A percentile compares a stretch with the other conserved stretches of the same genome.
phyloP scores from a whole-genome alignment of 2,113 vertebrate genomes.

The Accipiter virgatus region DNA sequence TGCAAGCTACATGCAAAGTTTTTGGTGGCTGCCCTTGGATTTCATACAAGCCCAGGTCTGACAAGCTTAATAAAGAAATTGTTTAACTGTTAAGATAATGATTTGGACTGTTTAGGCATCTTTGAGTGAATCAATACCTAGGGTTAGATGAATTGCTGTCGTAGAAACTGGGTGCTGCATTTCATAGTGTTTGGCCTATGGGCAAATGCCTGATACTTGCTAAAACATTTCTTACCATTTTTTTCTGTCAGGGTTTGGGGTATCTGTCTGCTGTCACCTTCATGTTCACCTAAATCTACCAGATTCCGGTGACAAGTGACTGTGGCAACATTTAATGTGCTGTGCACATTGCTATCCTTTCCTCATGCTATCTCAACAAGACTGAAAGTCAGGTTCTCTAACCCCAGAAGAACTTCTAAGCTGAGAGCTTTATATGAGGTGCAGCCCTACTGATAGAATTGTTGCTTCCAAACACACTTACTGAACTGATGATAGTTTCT shows the following conservation, averaged over 20 bases:
- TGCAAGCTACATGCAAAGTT: not conserved
- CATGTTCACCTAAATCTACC: not conserved
- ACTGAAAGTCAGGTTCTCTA: not conserved
- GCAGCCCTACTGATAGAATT: not conserved
- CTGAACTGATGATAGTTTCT: not conserved
- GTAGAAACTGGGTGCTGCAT: not conserved
- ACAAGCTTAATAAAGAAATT: not conserved
- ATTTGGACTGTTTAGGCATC: not conserved
- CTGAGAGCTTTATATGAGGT: not conserved
- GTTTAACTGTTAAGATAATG: not conserved
- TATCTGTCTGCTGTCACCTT: not conserved
- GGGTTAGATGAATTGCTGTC: not conserved
- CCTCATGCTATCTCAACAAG: not conserved
- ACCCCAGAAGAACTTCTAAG: not conserved
- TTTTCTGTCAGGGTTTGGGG: not conserved
- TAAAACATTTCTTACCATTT: not conserved
- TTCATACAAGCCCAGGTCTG: not conserved
- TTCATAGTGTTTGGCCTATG: not conserved
- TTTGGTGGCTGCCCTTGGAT: not conserved
- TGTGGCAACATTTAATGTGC: not conserved
- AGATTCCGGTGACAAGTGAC: not conserved
- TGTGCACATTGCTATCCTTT: not conserved
- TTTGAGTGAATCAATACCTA: not conserved
- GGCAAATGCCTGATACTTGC: not conserved
- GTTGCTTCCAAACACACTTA: not conserved